A percentile compares a stretch with the other conserved stretches of the same genome.
Evolutionary conservation across 2,888 invertebrate genomes (phyloP).

Genomic region (Pomacea canaliculata): DNA sequence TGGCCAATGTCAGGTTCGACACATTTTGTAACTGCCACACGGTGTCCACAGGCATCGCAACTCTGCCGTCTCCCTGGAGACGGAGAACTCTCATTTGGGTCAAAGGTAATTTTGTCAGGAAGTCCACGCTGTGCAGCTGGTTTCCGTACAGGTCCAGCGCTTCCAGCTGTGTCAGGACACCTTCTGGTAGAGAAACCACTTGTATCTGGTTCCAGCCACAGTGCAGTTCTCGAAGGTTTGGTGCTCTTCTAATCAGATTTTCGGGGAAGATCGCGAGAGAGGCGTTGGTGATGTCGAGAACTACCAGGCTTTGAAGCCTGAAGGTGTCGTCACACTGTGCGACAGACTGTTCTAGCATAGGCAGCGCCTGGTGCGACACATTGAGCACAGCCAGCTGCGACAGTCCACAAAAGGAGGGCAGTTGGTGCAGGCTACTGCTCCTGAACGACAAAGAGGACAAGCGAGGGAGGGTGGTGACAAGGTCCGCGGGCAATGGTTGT

Average conservation of each 20-base stretch:
- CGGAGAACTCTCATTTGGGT: slow-evolving; percentile 3
- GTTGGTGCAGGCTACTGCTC: not conserved
- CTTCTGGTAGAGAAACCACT: not conserved
- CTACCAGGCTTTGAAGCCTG: not conserved
- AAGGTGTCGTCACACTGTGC: not conserved
- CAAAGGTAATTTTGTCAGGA: not conserved
- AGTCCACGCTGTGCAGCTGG: slow-evolving; percentile 1
- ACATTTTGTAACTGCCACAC: slow-evolving; percentile 11
- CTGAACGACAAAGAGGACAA: not conserved
- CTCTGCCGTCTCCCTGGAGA: slow-evolving; percentile 8
- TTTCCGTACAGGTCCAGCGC: slow-evolving; percentile 3
- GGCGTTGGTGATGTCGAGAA: slow-evolving; percentile 11
- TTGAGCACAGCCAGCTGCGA: not conserved
- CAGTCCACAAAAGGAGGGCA: slow-evolving; percentile 5
- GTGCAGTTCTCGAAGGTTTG: slow-evolving; percentile 14
- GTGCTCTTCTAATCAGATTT: not conserved
- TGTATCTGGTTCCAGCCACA: not conserved
- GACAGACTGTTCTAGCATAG: slow-evolving; percentile 1
- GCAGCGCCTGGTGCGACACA: slow-evolving; percentile 4
- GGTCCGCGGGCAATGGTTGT: not conserved
- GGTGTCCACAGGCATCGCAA: not conserved
- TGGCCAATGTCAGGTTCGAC: slow-evolving; percentile 15
- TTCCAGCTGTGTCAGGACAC: not conserved
- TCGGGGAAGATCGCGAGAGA: not conserved
- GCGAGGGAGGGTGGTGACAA: not conserved